phyloP scores from a whole-genome alignment of 2,888 invertebrate genomes.

The Perizoma affinitatum region DNA sequence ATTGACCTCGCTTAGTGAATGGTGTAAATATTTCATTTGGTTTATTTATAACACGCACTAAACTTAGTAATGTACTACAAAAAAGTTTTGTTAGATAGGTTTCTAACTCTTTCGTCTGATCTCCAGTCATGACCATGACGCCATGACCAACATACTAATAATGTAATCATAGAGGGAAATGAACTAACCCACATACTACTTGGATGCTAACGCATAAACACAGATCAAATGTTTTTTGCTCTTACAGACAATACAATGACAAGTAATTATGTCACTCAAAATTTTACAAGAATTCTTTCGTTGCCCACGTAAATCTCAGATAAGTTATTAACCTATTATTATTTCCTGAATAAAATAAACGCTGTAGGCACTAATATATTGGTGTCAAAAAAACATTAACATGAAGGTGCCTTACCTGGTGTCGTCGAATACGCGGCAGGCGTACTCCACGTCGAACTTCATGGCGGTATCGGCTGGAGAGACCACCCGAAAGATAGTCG shows the following conservation, averaged over 20 bases:
- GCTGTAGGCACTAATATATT: background rate
- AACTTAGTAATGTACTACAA: background rate
- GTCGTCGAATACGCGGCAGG: constrained; percentile 56
- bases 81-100: no score
- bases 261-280: constrained; percentile 19
- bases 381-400: constrained; percentile 17
- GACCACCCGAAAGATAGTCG: constrained; percentile 58
- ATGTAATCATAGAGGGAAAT: no score
- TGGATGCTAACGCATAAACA: no score
- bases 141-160: background rate
- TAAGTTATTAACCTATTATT: no score
- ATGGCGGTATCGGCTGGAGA: constrained; percentile 62
- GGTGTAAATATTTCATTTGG: constrained; percentile 16
- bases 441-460: constrained; percentile 58
- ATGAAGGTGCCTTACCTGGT: constrained; percentile 79
- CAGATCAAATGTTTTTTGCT: no score
- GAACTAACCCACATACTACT: no score
- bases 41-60: background rate
- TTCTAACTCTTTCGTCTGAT: background rate
- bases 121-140: background rate
- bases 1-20: constrained; percentile 25
- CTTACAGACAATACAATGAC: no score
- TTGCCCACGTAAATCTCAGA: background rate
- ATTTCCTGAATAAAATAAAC: background rate
- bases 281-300: constrained; percentile 22